A percentile compares a stretch with the other conserved stretches of the same genome.
phyloP scores from a whole-genome alignment of 2,797 vertebrate species.

The Varecia variegata region DNA sequence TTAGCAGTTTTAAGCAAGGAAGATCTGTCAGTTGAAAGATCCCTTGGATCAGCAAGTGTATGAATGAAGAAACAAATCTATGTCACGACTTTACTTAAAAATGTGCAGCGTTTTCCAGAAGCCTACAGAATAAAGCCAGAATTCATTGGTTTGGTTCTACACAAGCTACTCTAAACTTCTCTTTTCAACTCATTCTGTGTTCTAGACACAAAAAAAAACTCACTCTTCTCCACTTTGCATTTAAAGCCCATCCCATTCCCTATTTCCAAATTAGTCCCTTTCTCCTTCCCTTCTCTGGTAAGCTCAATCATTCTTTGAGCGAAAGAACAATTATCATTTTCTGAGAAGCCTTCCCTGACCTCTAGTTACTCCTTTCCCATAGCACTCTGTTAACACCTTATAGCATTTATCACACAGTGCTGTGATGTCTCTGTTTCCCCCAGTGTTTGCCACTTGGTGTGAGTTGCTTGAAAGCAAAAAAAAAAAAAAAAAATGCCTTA shows the following conservation, averaged over 20 bases:
- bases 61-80: slow-evolving; percentile 31
- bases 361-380: neutral
- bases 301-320: neutral
- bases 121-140: neutral
- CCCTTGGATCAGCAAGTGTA: neutral
- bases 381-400: neutral
- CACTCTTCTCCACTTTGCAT: neutral
- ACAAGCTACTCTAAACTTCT: neutral
- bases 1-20: neutral
- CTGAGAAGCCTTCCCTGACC: neutral
- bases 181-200: neutral
- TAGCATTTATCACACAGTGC: neutral
- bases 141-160: slow-evolving; percentile 15
- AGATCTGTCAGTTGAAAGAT: slow-evolving; percentile 3
- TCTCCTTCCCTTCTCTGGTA: neutral
- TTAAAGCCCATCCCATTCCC: neutral
- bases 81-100: neutral
- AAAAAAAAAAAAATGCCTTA: neutral
- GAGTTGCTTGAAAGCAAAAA: slow-evolving; percentile 18
- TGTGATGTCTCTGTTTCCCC: neutral
- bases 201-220: neutral
- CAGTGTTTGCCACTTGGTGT: neutral
- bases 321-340: neutral
- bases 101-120: neutral
- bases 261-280: neutral